Conservation (phyloP, 2,888 invertebrate genomes). For the Stenodera caucasica region DNA sequence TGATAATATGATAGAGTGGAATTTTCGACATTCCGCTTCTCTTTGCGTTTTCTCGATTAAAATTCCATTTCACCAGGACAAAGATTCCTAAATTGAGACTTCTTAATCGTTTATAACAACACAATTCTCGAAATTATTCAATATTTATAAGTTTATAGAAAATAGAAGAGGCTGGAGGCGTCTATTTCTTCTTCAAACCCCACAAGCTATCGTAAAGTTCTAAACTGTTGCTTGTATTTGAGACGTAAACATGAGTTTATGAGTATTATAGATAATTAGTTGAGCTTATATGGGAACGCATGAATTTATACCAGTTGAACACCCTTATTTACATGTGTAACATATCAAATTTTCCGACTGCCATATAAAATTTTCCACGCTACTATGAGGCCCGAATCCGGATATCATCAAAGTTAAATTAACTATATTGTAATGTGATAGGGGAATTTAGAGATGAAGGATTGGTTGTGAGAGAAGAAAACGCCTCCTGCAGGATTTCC, state of each 20-base stretch:
- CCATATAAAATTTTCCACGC: too few species aligned
- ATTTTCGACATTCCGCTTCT: too few species aligned
- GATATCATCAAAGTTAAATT: too few species aligned
- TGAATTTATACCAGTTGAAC: slow-evolving; percentile 19
- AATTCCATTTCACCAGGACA: background rate
- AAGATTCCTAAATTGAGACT: too few species aligned
- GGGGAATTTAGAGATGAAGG: background rate
- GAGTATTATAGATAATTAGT: slow-evolving; percentile 28
- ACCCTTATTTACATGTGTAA: slow-evolving; percentile 19
- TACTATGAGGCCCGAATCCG: too few species aligned
- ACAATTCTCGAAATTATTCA: background rate
- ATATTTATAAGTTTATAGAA: slow-evolving; percentile 23
- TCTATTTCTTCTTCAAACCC: slow-evolving; percentile 21
- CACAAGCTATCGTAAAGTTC: slow-evolving; percentile 29
- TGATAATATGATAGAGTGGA: too few species aligned
- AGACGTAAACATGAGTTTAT: slow-evolving; percentile 28
- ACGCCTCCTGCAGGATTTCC: background rate
- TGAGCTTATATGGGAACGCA: slow-evolving; percentile 14
- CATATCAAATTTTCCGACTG: slow-evolving; percentile 15
- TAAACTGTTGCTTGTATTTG: slow-evolving; percentile 31
- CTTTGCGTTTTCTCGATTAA: background rate
- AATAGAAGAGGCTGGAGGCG: slow-evolving; percentile 18
- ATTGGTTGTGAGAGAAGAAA: background rate
- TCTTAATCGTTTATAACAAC: too few species aligned
- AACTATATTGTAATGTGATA: too few species aligned